These are phyloP conservation scores for Bagarius yarrelli DNA, from an alignment of 2,113 vertebrate genomes.

Conservation along the genomic window DNA sequence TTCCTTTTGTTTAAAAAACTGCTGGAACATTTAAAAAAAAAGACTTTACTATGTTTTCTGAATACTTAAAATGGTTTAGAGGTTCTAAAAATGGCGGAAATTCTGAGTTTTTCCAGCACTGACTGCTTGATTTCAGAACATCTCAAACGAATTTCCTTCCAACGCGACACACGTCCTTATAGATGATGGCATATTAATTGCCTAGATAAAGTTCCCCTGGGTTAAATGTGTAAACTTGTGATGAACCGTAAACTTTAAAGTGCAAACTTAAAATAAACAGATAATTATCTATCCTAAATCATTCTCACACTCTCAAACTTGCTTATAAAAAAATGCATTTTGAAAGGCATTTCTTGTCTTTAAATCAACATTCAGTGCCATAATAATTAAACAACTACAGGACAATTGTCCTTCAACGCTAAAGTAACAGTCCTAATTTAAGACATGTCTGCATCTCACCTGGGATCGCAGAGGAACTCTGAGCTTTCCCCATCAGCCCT, in stretches of 20 bases:
- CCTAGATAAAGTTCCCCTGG: constrained; percentile 16
- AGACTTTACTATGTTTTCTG: not conserved
- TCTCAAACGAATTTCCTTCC: not conserved
- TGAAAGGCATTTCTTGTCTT: not conserved
- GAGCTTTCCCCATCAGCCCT: constrained; percentile 90
- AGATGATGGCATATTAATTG: constrained; percentile 1
- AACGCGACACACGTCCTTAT: not conserved
- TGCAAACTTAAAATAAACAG: constrained; percentile 5
- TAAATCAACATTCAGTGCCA: not conserved
- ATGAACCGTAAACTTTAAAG: constrained; percentile 26
- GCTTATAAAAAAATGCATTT: not conserved
- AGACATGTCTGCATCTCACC: constrained; percentile 69
- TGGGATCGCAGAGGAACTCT: constrained; percentile 94
- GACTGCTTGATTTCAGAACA: not conserved
- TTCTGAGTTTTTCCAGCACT: not conserved
- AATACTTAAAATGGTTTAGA: not conserved
- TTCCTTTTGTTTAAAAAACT: not conserved
- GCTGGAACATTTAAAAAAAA: not conserved
- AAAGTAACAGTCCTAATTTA: not conserved
- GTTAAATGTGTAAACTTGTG: constrained; percentile 20
- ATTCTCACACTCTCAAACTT: not conserved
- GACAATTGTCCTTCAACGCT: not conserved
- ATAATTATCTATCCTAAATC: not conserved
- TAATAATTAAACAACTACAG: not conserved
- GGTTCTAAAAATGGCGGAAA: not conserved